Evolutionary conservation across 1,140 invertebrate genomes (phyloP).

Genomic region (Anastrepha obliqua): DNA sequence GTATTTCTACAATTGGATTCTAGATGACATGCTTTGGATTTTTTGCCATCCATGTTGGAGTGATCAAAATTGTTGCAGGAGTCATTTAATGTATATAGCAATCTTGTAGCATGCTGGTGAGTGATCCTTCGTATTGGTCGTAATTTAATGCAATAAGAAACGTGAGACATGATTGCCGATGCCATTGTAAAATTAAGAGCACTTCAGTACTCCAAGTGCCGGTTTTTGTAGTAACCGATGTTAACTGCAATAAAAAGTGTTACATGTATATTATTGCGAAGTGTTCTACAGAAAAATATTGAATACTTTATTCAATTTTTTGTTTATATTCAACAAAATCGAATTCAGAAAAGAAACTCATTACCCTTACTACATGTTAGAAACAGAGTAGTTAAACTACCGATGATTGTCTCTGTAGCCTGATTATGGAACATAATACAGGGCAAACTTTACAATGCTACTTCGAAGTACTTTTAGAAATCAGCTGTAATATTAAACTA

Average conservation of each 20-base stretch:
- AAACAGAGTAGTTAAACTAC: not conserved
- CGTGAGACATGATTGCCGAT: conserved; percentile 16
- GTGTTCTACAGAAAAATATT: not conserved
- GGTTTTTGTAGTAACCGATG: not conserved
- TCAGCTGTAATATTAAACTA: too few relatives aligned
- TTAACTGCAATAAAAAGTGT: not conserved
- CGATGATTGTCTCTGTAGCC: too few relatives aligned
- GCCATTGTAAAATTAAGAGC: not conserved
- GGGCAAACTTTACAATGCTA: too few relatives aligned
- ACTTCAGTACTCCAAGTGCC: not conserved
- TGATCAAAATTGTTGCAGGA: not conserved
- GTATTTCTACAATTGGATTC: not conserved
- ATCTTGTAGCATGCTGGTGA: too few relatives aligned
- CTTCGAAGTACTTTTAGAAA: too few relatives aligned
- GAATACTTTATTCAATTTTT: conserved; percentile 10
- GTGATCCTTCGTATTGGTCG: not conserved
- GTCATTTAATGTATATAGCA: not conserved
- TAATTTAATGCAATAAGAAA: conserved; percentile 3
- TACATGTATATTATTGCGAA: not conserved
- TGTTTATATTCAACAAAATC: not conserved
- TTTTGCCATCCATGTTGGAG: not conserved
- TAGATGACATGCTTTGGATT: not conserved
- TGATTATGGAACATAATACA: too few relatives aligned
- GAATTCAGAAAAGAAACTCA: not conserved
- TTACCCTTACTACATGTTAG: not conserved